Percentiles rank a stretch among this genome's conserved stretches.
phyloP scores from a whole-genome alignment of 2,888 invertebrate species.

The Gnatocerus cornutus region DNA sequence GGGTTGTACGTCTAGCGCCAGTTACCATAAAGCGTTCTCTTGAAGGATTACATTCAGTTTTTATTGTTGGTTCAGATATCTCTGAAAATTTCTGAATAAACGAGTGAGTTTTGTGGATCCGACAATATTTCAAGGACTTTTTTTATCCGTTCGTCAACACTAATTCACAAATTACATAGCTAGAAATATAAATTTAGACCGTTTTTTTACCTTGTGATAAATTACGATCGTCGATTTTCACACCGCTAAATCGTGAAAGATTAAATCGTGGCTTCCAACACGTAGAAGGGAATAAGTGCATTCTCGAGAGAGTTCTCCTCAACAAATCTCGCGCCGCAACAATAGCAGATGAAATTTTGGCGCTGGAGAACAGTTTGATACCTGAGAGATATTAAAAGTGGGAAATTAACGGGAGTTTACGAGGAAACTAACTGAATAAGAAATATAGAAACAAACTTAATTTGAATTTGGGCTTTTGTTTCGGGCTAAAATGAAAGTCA shows the following conservation, averaged over 20 bases:
- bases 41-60: slow-evolving; percentile 4
- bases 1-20: neutral
- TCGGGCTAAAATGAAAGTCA: too few relatives aligned
- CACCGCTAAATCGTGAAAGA: slow-evolving; percentile 15
- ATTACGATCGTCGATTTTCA: slow-evolving; percentile 3
- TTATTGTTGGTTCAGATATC: neutral
- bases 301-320: slow-evolving; percentile 11
- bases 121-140: neutral
- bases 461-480: too few relatives aligned
- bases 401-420: too few relatives aligned
- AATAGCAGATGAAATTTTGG: neutral
- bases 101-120: neutral
- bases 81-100: slow-evolving; percentile 4
- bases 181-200: neutral
- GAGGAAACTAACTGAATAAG: too few relatives aligned
- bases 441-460: too few relatives aligned
- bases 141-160: neutral
- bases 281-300: slow-evolving; percentile 1
- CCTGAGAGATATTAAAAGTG: neutral
- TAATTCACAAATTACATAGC: neutral
- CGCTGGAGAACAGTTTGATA: neutral
- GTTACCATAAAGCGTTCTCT: neutral
- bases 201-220: neutral
- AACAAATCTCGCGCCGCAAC: slow-evolving; percentile 1
- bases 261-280: slow-evolving; percentile 15